Conservation (phyloP, 1,140 invertebrate species). For the Eumeta japonica region DNA sequence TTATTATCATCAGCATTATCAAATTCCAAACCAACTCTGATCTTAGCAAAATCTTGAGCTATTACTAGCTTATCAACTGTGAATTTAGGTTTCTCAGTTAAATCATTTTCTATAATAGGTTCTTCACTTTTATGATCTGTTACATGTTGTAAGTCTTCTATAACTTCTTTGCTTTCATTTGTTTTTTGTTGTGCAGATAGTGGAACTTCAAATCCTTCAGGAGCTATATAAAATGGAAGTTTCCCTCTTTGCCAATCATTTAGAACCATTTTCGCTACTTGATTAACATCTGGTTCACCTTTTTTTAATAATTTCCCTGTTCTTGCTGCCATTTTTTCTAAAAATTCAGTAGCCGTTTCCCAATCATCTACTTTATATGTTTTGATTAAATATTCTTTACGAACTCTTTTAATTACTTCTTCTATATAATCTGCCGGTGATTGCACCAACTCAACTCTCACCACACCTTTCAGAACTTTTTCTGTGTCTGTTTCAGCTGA, state of each 20-base stretch:
- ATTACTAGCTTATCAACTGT: slow-evolving; percentile 55
- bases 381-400: slow-evolving; percentile 84
- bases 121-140: slow-evolving; percentile 23
- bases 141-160: no score
- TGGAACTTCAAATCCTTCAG: slow-evolving; percentile 73
- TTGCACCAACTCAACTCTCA: slow-evolving; percentile 92
- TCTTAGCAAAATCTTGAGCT: slow-evolving; percentile 79
- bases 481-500: slow-evolving; percentile 89
- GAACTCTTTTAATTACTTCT: slow-evolving; percentile 83
- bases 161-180: slow-evolving; percentile 10
- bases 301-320: slow-evolving; percentile 92
- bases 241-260: slow-evolving; percentile 99
- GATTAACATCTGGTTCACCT: slow-evolving; percentile 89
- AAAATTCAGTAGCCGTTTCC: slow-evolving; percentile 81
- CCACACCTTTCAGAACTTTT: slow-evolving; percentile 94
- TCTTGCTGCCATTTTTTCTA: slow-evolving; percentile 85
- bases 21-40: slow-evolving; percentile 72
- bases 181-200: slow-evolving; percentile 34
- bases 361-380: slow-evolving; percentile 88
- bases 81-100: slow-evolving; percentile 14
- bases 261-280: slow-evolving; percentile 90
- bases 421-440: slow-evolving; percentile 94
- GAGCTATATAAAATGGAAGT: slow-evolving; percentile 90
- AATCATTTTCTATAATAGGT: slow-evolving; percentile 13
- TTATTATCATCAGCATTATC: slow-evolving; percentile 67